Evolutionary conservation across 2,113 vertebrate species (phyloP).

Genomic region (Condylura cristata): DNA sequence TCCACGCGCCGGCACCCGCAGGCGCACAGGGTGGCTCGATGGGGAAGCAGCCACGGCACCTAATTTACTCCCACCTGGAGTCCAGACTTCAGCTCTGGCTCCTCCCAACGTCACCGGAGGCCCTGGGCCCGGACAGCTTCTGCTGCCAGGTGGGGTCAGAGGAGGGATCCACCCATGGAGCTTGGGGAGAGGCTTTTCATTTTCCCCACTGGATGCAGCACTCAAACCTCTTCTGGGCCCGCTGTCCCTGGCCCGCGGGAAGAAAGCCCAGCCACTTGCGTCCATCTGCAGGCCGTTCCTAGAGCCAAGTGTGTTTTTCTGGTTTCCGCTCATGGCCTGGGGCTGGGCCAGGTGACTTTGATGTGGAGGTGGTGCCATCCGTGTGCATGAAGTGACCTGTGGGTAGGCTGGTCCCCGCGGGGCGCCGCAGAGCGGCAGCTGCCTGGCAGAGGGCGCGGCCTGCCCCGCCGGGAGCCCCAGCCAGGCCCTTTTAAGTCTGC

Average conservation of each 20-base stretch:
- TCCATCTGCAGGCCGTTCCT: constrained; percentile 50
- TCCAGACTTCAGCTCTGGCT: background rate
- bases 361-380: constrained; percentile 63
- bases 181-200: background rate
- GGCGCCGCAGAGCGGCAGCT: background rate
- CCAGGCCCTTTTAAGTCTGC: constrained; percentile 62
- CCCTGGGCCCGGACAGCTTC: background rate
- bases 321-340: constrained; percentile 63
- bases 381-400: constrained; percentile 70
- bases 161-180: background rate
- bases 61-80: background rate
- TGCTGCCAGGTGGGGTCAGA: background rate
- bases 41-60: background rate
- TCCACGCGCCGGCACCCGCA: background rate
- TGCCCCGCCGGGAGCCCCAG: constrained; percentile 54
- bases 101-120: background rate
- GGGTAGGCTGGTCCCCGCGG: constrained; percentile 66
- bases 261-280: background rate
- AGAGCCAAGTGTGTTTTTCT: constrained; percentile 58
- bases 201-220: background rate
- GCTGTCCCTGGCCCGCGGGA: background rate
- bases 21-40: too few species aligned
- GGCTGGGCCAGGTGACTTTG: constrained; percentile 64
- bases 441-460: constrained; percentile 49
- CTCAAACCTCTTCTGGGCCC: background rate